These are phyloP conservation scores for Microcebus jonahi DNA, from an alignment of 2,113 vertebrate species.

Conservation along the genomic window DNA sequence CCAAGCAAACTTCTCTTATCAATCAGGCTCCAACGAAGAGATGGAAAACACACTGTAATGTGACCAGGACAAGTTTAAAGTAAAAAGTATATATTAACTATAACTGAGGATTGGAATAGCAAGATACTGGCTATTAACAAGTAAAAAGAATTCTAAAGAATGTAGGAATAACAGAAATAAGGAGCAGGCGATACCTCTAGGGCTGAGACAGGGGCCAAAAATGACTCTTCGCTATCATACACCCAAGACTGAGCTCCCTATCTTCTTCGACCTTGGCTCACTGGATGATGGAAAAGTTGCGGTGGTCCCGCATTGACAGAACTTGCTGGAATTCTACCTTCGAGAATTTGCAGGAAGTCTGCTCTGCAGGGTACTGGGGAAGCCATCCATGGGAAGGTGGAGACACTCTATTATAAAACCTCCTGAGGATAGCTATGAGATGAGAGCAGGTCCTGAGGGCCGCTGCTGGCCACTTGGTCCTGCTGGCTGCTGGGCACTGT, in stretches of 20 bases:
- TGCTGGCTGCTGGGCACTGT: background rate
- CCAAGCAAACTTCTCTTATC: background rate
- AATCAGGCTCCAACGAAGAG: background rate
- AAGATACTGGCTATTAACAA: background rate
- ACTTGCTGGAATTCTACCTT: background rate
- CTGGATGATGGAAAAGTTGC: background rate
- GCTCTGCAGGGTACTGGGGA: background rate
- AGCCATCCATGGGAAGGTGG: background rate
- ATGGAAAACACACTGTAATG: background rate
- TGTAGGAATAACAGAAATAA: background rate
- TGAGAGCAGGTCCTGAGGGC: background rate
- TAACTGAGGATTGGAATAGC: background rate
- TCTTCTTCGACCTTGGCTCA: background rate
- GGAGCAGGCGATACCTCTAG: fast-evolving
- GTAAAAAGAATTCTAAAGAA: background rate
- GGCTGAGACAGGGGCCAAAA: background rate
- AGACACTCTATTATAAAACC: background rate
- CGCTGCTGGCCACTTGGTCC: background rate
- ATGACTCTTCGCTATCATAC: fast-evolving
- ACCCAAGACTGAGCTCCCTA: fast-evolving
- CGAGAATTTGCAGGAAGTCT: background rate
- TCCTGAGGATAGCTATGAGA: fast-evolving
- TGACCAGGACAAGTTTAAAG: background rate
- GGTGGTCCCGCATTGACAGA: background rate
- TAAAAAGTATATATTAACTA: background rate